Evolutionary conservation across 2,888 invertebrate genomes (phyloP), one percentile per base, ranked within the genome.

Genomic region (Eugnorisma glareosa): DNA sequence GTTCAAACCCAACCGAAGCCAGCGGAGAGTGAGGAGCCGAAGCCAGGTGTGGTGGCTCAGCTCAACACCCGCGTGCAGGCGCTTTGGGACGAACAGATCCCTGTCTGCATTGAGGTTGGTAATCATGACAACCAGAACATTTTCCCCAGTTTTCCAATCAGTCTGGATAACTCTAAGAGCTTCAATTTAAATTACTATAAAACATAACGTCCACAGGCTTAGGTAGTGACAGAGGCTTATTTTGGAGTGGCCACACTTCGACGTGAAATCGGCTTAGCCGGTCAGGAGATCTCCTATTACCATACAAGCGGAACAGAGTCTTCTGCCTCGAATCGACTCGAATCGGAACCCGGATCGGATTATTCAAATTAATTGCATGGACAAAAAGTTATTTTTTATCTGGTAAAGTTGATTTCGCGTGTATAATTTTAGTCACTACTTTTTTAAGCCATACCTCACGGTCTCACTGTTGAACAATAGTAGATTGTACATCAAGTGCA

Each of bases 51-150:
- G 69, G 96, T 94, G 82, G 93, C 91, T 45, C 94, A 93, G 89
- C 94, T 96, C 81, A 94, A 89, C 89, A 92, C 90, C 83, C 95
- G 94, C 85, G 94, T 96, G 90, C 95, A 97, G 86, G 97, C 97
- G 77, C 94, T 98, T 88, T 98, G 98, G 97, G 97, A 97, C 80
- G 98, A 98, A 89, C 97, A 97, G 86, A 97, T 98, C 79, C 98
- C 98, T 2, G 96, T 98, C 90, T 98, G 98, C 93, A 97, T 99
- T 82, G 98, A 99, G 94, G 98, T 73, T 35, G 24, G 73, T 64
- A 35, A 64, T 40, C 64, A 40, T 21, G 31, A 61, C 21, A 11
- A 21, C 61, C 21, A 35, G 10, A 31, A 21, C 10, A 31, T 18
- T 28, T 18, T 31, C 7, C 2, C 2, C 18, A 28, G 59, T 18